Evolutionary conservation across 1,140 invertebrate species (phyloP), one percentile per base, ranked within the genome.

Genomic region (Olivierus martensii): DNA sequence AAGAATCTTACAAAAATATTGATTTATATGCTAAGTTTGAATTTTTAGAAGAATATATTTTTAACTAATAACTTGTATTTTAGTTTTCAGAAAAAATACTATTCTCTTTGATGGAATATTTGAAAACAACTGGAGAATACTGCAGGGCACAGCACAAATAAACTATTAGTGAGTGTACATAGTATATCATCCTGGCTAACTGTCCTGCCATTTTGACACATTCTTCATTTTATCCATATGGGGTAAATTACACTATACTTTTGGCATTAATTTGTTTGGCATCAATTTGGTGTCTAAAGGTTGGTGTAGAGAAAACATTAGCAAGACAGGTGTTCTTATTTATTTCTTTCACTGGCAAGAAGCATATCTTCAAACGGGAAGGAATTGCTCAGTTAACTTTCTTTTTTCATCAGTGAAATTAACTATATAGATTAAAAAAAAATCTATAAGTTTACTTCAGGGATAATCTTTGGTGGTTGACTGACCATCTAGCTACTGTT

Each of bases 61-160:
- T n/a, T n/a, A n/a, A n/a, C n/a, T n/a, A n/a, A n/a, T n/a, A n/a
- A 18, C 43, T 18, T 41, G 36, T 46, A 5, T 55, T 55, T 3
- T 35, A 55, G 54, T 48, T 44, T 51, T 51, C 45, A 46, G 41
- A 51, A 51, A 51, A 46, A 46, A 41, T 50, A 39, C 35, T 45
- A 51, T 51, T 51, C 49, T 55, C 49, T 50, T 57, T 57, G 55
- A 57, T 57, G 55, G 55, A 52, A 53, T 46, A 52, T 15, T 46
- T 55, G 46, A 59, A 87, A 80, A 85, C 87, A 78, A 87, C 84
- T 75, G 84, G 83, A 77, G 85, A 90, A 77, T 89, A 89, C 77
- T 93, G 89, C 82, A 86, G 90, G 79, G 87, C 85, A 73, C 85
- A 89, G 83, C 85, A 89, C 83, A 87, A 88, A 86, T 87, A 87